Conservation (phyloP, 2,888 invertebrate genomes). For the Eupithecia tripunctaria region DNA sequence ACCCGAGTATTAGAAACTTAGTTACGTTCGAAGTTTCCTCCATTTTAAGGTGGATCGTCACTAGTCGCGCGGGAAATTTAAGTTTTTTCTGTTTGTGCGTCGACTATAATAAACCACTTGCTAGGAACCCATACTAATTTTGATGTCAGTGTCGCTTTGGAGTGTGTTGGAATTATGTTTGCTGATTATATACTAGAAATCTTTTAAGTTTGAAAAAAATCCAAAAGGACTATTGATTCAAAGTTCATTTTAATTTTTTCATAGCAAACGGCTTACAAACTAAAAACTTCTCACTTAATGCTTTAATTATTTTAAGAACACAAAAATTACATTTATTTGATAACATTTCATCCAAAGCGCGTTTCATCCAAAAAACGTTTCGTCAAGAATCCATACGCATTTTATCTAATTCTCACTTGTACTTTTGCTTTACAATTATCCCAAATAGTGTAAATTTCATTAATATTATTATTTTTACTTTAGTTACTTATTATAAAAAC, state of each 20-base stretch:
- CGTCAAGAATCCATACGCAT: too few relatives aligned
- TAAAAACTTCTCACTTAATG: too few relatives aligned
- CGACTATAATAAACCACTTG: not conserved
- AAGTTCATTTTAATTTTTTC: not conserved
- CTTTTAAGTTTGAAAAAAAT: not conserved
- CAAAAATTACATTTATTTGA: not conserved
- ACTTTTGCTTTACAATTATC: too few relatives aligned
- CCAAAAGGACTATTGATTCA: not conserved
- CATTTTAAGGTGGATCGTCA: not conserved
- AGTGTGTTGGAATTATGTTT: not conserved
- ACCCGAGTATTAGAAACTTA: not conserved
- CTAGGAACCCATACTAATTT: not conserved
- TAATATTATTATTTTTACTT: too few relatives aligned
- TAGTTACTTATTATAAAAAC: too few relatives aligned
- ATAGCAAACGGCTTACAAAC: not conserved
- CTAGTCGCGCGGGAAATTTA: not conserved
- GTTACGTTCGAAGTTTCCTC: not conserved
- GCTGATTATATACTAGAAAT: too few relatives aligned
- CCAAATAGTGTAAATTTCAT: too few relatives aligned
- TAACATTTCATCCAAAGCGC: too few relatives aligned
- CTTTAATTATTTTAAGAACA: not conserved
- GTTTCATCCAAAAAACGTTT: too few relatives aligned
- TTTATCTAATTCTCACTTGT: too few relatives aligned
- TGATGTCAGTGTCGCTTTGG: not conserved
- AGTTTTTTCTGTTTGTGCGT: not conserved